Conservation (phyloP, 1,140 invertebrate species). For the Sycophila sp. region DNA sequence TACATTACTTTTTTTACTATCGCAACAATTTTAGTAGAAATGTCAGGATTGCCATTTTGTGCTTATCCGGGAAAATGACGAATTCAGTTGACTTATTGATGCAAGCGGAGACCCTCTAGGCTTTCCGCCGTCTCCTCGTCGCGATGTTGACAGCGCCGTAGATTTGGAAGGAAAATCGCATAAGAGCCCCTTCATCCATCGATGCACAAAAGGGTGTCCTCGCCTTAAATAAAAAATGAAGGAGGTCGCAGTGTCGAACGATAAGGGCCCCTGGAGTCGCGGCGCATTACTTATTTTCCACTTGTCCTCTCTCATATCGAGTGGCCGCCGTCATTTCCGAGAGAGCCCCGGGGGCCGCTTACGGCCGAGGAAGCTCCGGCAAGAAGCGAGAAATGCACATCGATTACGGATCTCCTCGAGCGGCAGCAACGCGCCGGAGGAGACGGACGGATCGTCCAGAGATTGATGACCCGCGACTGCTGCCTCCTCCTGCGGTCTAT, state of each 20-base stretch:
- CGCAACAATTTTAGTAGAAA: too few species aligned
- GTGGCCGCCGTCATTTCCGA: not conserved
- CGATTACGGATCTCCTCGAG: constrained; percentile 17
- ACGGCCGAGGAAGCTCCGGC: not conserved
- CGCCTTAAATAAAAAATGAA: not conserved
- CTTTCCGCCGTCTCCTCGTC: too few species aligned
- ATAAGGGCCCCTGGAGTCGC: too few species aligned
- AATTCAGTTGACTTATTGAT: too few species aligned
- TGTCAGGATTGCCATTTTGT: too few species aligned
- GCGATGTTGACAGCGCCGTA: too few species aligned
- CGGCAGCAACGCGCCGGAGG: too few species aligned
- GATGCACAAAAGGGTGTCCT: not conserved
- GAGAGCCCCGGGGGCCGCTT: not conserved
- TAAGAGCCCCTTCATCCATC: too few species aligned
- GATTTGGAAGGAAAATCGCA: too few species aligned
- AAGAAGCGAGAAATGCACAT: constrained; percentile 22
- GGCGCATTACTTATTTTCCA: constrained; percentile 20
- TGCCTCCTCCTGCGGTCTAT: not conserved
- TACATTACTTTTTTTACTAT: too few species aligned
- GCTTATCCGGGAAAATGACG: too few species aligned
- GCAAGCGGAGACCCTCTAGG: too few species aligned
- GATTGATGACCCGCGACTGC: constrained; percentile 33
- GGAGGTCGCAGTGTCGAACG: not conserved
- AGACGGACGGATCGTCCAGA: constrained; percentile 9
- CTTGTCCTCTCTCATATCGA: constrained; percentile 24